Percentiles rank a stretch among this genome's conserved stretches.
Conservation (phyloP, 2,797 vertebrate genomes). For the Pyrocephalus nanus region DNA sequence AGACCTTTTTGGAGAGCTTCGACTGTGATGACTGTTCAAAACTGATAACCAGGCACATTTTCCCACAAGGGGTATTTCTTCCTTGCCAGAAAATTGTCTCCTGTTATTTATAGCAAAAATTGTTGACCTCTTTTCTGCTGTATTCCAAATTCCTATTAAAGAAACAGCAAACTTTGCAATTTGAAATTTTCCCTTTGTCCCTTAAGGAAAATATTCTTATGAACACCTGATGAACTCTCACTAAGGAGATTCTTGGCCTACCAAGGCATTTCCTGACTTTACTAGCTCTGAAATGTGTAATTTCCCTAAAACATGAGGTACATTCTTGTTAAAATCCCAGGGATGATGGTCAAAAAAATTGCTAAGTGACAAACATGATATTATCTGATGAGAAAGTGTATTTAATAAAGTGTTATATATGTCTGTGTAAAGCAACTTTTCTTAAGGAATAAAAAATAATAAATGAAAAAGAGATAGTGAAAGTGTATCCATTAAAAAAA, state of each 20-base stretch:
- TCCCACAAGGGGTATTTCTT: background rate
- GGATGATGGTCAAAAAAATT: background rate
- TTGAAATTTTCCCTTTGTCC: background rate
- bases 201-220: background rate
- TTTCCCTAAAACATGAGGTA: background rate
- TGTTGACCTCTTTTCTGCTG: background rate
- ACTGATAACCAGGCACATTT: background rate
- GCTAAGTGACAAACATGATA: background rate
- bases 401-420: background rate
- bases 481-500: background rate
- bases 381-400: background rate
- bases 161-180: background rate
- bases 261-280: background rate
- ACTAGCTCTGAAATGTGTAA: background rate
- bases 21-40: background rate
- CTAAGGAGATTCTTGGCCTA: background rate
- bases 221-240: conserved; percentile 16
- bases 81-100: background rate
- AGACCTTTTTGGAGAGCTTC: background rate
- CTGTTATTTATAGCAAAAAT: background rate
- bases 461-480: background rate
- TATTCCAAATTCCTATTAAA: background rate
- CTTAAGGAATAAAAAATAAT: background rate
- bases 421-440: background rate
- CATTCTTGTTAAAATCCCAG: background rate